phyloP scores from a whole-genome alignment of 2,888 invertebrate genomes.

The Kryphioiulus occultus region DNA sequence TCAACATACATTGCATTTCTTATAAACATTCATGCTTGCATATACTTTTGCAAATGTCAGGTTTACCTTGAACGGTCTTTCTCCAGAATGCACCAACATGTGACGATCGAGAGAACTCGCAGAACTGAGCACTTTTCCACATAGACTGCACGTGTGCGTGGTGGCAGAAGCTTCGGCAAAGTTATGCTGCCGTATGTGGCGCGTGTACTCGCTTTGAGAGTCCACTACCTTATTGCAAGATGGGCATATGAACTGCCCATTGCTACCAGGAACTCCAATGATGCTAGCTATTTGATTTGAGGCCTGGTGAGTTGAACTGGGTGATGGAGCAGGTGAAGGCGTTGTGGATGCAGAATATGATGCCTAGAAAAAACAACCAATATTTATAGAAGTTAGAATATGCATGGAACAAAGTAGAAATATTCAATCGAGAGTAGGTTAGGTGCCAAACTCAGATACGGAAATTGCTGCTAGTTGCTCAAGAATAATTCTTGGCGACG shows the following conservation, averaged over 20 bases:
- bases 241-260: constrained; percentile 66
- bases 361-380: not conserved
- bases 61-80: constrained; percentile 73
- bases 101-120: constrained; percentile 81
- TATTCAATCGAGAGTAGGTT: not conserved
- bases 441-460: not conserved
- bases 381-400: not conserved
- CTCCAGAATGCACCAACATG: constrained; percentile 80
- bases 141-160: constrained; percentile 70
- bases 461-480: not conserved
- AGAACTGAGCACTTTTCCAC: constrained; percentile 76
- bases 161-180: constrained; percentile 64
- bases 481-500: not conserved
- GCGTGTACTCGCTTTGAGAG: constrained; percentile 73
- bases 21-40: too few relatives aligned
- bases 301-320: not conserved
- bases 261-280: not conserved
- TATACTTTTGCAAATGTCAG: not conserved
- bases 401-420: not conserved
- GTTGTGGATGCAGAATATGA: not conserved
- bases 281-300: not conserved
- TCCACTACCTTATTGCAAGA: constrained; percentile 71
- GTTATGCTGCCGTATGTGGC: constrained; percentile 74
- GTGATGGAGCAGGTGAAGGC: constrained; percentile 40
- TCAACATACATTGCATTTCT: too few relatives aligned